Evolutionary conservation across 2,113 vertebrate species (phyloP), one percentile per base, ranked within the genome.

Genomic region (Calyptomena viridis): DNA sequence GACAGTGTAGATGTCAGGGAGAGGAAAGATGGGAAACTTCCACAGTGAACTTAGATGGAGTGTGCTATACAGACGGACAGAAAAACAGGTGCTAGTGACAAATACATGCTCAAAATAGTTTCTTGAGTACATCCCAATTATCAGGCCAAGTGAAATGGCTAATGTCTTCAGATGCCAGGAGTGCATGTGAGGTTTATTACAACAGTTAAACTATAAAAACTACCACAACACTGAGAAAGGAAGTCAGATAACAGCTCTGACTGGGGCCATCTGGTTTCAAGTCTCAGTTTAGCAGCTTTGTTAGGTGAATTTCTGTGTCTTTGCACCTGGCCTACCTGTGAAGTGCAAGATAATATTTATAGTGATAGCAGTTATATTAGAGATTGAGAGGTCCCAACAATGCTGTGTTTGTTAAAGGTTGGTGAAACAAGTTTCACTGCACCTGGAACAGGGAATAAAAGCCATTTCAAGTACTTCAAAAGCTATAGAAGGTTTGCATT

Each of bases 1-100:
- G 90, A 95, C 85, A 71, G 77, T 79, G 84, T 63, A 92, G 39
- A 91, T 74, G 58, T 44, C n/a, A 89, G 69, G 27, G 67, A 83
- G 16, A 60, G 15, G 8, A 69, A 78, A 84, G 21, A 80, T n/a
- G 46, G 25, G 11, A 13, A 87, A 25, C 33, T 60, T 63, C 56
- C 27, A 31, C 1, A 6, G 27, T 28, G 59, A 73, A 62, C 28
- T 67, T 42, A 47, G 31, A 42, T 33, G 50, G 11, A 75, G 8
- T 0, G 0, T 56, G 35, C 55, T 76, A 3, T 60, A 52, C 2
- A 56, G 39, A 33, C 31, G 39, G 46, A 56, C 5, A 8, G 49
- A 87, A 89, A 33, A 24, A 6, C 17, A 46, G 2, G 7, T 52
- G 40, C 16, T 64, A n/a, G 35, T 52, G 49, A 49, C 18, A 50